These are phyloP conservation scores for Cataglyphis cursor DNA, from an alignment of 2,888 invertebrate genomes.

Conservation along the genomic window DNA sequence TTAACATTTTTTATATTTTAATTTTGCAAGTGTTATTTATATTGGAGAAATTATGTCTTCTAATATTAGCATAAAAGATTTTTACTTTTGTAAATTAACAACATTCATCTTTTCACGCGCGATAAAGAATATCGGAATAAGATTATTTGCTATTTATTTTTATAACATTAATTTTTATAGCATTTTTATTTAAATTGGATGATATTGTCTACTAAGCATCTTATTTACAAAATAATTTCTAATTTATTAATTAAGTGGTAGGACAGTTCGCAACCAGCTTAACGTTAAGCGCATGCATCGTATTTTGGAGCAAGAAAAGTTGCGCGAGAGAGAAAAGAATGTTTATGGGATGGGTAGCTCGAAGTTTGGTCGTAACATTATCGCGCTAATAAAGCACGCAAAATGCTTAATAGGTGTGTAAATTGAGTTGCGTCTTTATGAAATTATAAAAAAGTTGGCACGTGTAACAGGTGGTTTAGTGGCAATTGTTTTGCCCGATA, in stretches of 20 bases:
- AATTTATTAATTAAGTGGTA: conserved; percentile 12
- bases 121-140: neutral
- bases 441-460: conserved; percentile 50
- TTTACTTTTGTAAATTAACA: conserved; percentile 6
- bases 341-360: conserved; percentile 15
- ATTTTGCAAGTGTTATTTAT: conserved; percentile 10
- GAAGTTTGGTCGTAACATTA: conserved; percentile 46
- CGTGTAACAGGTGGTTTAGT: conserved; percentile 53
- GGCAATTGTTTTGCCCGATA: conserved; percentile 52
- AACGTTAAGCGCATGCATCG: neutral
- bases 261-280: neutral
- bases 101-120: neutral
- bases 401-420: conserved; percentile 45
- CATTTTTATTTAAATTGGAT: neutral
- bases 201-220: neutral
- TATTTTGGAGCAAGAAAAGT: neutral
- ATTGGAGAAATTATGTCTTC: conserved; percentile 23
- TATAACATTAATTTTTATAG: neutral
- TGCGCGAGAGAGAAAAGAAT: conserved; percentile 12
- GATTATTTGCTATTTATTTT: neutral
- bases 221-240: neutral
- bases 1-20: conserved; percentile 39
- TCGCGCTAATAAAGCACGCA: conserved; percentile 48
- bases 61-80: neutral
- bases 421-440: conserved; percentile 53